Evolutionary conservation across 2,888 invertebrate genomes (phyloP).

Genomic region (Antitype chi): DNA sequence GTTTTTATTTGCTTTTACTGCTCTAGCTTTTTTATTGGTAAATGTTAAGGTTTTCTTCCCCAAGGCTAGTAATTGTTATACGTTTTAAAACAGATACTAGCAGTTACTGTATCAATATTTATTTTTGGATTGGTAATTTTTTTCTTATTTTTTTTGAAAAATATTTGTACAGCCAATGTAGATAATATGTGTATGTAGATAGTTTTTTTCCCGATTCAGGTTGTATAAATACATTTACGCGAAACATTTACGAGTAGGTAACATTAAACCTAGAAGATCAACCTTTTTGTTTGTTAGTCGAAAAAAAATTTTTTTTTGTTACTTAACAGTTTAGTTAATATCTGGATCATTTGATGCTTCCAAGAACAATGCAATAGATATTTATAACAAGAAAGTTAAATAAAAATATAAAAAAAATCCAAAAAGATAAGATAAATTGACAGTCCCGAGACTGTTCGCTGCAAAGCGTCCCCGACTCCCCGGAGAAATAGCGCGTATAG

Average conservation of each 20-base stretch:
- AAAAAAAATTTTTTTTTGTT: background rate
- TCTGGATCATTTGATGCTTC: background rate
- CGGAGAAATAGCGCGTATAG: constrained; percentile 28
- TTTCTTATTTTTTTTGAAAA: background rate
- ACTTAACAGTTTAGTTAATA: background rate
- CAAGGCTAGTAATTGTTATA: background rate
- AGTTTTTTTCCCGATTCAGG: background rate
- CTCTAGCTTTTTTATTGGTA: constrained; percentile 10
- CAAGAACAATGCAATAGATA: background rate
- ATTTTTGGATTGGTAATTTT: background rate
- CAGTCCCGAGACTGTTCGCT: constrained; percentile 1
- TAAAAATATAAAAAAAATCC: constrained; percentile 1
- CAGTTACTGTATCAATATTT: background rate
- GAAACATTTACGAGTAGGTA: background rate
- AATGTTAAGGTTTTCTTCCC: background rate
- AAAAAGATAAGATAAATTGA: constrained; percentile 36
- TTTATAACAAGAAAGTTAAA: background rate
- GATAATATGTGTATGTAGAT: no score
- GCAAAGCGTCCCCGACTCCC: background rate
- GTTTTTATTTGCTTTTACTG: constrained; percentile 10
- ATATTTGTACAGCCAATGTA: constrained; percentile 11
- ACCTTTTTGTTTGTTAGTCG: background rate
- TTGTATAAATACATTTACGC: background rate
- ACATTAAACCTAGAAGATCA: background rate
- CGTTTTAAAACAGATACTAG: constrained; percentile 11